Conservation (phyloP, 2,797 vertebrate genomes). For the Calcarius lapponicus region DNA sequence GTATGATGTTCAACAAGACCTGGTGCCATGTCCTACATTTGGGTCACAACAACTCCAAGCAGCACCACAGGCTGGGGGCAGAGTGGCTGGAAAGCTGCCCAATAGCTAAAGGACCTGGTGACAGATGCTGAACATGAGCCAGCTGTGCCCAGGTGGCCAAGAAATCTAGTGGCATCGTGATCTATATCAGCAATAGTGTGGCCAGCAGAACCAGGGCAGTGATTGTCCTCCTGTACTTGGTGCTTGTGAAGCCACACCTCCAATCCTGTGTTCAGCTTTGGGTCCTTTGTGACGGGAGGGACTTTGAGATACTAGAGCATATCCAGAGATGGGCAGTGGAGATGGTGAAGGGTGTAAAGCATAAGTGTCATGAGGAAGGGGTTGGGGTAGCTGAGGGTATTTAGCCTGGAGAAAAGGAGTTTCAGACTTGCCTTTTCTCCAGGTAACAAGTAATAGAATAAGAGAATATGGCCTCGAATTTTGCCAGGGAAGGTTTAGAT, state of each 20-base stretch:
- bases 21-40: fast-evolving
- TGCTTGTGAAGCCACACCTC: neutral
- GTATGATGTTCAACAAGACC: neutral
- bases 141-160: neutral
- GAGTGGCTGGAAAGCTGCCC: neutral
- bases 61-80: neutral
- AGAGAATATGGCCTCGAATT: neutral
- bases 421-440: neutral
- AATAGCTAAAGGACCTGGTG: neutral
- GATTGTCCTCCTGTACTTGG: fast-evolving
- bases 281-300: neutral
- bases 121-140: neutral
- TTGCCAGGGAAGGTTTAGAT: neutral
- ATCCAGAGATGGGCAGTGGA: neutral
- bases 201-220: no score
- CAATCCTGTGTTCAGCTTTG: neutral
- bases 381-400: neutral
- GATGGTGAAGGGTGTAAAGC: neutral
- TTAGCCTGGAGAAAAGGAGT: neutral
- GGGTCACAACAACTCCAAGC: neutral
- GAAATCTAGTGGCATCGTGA: neutral
- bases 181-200: fast-evolving
- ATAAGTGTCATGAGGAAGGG: neutral
- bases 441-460: neutral
- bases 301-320: neutral